Evolutionary conservation across 1,140 invertebrate species (phyloP).

Genomic region (Mizuhopecten yessoensis): DNA sequence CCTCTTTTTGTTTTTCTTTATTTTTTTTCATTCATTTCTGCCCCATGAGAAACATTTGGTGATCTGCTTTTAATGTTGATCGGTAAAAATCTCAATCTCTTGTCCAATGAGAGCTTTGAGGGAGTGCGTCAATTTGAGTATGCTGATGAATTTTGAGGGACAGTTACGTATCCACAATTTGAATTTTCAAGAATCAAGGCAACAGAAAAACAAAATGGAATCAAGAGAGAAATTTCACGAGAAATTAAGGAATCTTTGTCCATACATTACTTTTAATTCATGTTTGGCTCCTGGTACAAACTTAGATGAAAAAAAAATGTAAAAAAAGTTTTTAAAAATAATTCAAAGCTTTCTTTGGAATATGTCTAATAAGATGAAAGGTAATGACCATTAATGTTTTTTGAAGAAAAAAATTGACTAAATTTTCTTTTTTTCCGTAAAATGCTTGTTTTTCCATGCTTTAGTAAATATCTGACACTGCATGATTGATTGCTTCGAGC

Average conservation of each 20-base stretch:
- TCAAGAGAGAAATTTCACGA: neutral
- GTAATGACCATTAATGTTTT: neutral
- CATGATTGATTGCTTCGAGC: slow-evolving; percentile 8
- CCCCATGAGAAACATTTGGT: slow-evolving; percentile 25
- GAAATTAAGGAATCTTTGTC: neutral
- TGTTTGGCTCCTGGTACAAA: neutral
- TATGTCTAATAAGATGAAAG: no score
- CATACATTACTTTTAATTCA: slow-evolving; percentile 35
- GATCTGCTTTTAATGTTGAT: slow-evolving; percentile 39
- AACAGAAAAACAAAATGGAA: slow-evolving; percentile 10
- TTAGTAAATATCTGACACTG: slow-evolving; percentile 34
- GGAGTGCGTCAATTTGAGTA: neutral
- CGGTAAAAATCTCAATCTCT: neutral
- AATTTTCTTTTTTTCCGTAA: slow-evolving; percentile 5
- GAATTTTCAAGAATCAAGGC: neutral
- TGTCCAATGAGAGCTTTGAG: neutral
- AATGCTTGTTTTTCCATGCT: slow-evolving; percentile 38
- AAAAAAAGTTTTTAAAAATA: no score
- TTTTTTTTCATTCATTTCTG: slow-evolving; percentile 38
- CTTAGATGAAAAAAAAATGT: no score
- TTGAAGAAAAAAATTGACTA: slow-evolving; percentile 8
- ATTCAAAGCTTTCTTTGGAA: no score
- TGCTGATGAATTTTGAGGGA: slow-evolving; percentile 1
- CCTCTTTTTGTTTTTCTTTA: slow-evolving; percentile 39
- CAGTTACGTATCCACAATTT: neutral